These are phyloP conservation scores for Drosophila hydei DNA, from an alignment of 1,140 invertebrate genomes.

Conservation along the genomic window DNA sequence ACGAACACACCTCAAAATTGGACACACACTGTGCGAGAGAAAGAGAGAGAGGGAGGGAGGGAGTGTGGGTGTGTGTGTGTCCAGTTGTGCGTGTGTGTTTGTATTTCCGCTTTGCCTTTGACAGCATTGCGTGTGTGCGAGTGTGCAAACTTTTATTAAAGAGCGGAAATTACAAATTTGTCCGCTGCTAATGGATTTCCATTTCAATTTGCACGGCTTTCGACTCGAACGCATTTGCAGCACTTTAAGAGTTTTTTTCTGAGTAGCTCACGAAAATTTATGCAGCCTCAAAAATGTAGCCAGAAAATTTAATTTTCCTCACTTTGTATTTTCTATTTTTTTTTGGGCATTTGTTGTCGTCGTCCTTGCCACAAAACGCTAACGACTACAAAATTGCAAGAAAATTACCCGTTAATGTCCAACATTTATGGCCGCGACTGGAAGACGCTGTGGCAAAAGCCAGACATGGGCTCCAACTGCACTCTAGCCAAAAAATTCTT, in stretches of 20 bases:
- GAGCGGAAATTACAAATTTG: conserved; percentile 83
- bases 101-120: conserved; percentile 41
- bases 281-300: conserved; percentile 46
- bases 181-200: conserved; percentile 77
- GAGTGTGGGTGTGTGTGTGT: conserved; percentile 6
- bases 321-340: background rate
- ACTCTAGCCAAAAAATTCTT: conserved; percentile 54
- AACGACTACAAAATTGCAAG: conserved; percentile 83
- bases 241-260: conserved; percentile 1
- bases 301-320: conserved; percentile 56
- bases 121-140: conserved; percentile 51
- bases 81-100: conserved; percentile 47
- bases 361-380: conserved; percentile 80
- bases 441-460: conserved; percentile 40
- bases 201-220: conserved; percentile 72
- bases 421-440: conserved; percentile 73
- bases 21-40: conserved; percentile 15
- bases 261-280: conserved; percentile 66
- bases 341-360: conserved; percentile 36
- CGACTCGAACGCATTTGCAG: conserved; percentile 1
- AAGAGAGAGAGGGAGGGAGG: too few species aligned
- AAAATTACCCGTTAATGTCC: conserved; percentile 83
- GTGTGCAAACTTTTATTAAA: conserved; percentile 60
- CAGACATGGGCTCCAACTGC: conserved; percentile 46
- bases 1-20: conserved; percentile 73